phyloP scores from a whole-genome alignment of 2,888 invertebrate species.

The Dyspetes luteomarginatus region DNA sequence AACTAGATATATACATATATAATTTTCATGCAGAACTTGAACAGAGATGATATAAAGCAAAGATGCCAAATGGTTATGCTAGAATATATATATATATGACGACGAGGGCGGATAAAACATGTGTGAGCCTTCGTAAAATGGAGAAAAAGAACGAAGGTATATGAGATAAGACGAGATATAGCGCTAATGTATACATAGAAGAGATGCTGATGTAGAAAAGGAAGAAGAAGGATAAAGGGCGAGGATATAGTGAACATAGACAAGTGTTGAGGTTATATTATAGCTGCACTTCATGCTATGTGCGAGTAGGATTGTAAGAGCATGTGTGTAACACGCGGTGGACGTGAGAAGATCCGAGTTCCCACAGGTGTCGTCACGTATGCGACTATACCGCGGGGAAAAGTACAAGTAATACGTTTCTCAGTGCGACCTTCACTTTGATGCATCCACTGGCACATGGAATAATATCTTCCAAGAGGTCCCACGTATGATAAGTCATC shows the following conservation, averaged over 20 bases:
- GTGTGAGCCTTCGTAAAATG: slow-evolving; percentile 21
- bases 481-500: slow-evolving; percentile 18
- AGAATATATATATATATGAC: slow-evolving; percentile 5
- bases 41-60: too few relatives aligned
- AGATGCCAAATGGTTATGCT: too few relatives aligned
- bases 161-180: slow-evolving; percentile 40
- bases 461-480: slow-evolving; percentile 59
- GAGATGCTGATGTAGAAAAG: slow-evolving; percentile 22
- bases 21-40: too few relatives aligned
- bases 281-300: slow-evolving; percentile 49
- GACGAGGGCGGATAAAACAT: slow-evolving; percentile 4
- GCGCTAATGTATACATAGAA: slow-evolving; percentile 18
- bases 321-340: slow-evolving; percentile 59
- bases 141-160: slow-evolving; percentile 23
- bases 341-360: slow-evolving; percentile 80
- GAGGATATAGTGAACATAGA: slow-evolving; percentile 32
- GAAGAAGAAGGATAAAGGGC: slow-evolving; percentile 32
- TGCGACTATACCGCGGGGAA: slow-evolving; percentile 53
- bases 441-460: slow-evolving; percentile 56
- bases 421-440: slow-evolving; percentile 72
- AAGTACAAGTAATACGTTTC: slow-evolving; percentile 58
- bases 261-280: slow-evolving; percentile 49
- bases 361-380: slow-evolving; percentile 77
- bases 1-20: too few relatives aligned
- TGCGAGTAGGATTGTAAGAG: slow-evolving; percentile 62